Evolutionary conservation across 2,113 vertebrate genomes (phyloP).

Genomic region (Myotis davidii): DNA sequence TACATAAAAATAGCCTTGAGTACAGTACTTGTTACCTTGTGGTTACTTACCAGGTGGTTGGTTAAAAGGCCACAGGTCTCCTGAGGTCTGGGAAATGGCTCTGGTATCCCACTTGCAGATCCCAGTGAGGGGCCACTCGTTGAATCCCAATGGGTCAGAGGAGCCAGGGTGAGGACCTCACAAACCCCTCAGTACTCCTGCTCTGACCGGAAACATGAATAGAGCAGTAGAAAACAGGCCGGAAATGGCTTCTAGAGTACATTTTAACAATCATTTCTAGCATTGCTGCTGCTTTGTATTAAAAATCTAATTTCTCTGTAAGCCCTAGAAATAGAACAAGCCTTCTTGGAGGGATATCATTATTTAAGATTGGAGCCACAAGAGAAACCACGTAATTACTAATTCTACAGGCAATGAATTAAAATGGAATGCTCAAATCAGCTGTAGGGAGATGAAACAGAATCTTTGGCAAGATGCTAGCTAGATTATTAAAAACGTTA

Average conservation of each 20-base stretch:
- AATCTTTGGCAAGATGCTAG: constrained; percentile 48
- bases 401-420: constrained; percentile 50
- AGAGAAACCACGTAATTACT: constrained; percentile 54
- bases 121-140: background rate
- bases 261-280: constrained; percentile 34
- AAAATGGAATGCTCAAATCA: constrained; percentile 45
- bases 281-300: constrained; percentile 43
- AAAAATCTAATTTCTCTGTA: constrained; percentile 52
- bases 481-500: constrained; percentile 33
- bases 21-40: background rate
- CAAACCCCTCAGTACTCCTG: background rate
- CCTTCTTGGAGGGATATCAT: constrained; percentile 40
- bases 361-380: constrained; percentile 63
- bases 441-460: constrained; percentile 2
- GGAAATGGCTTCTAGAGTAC: background rate
- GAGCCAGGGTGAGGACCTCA: background rate
- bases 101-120: background rate
- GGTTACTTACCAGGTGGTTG: background rate
- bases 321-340: constrained; percentile 44
- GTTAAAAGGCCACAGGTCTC: background rate
- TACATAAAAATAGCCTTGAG: background rate
- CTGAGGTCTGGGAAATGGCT: background rate
- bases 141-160: background rate
- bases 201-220: background rate
- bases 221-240: background rate